Conservation (phyloP, 2,113 vertebrate species). For the Otis tarda region DNA sequence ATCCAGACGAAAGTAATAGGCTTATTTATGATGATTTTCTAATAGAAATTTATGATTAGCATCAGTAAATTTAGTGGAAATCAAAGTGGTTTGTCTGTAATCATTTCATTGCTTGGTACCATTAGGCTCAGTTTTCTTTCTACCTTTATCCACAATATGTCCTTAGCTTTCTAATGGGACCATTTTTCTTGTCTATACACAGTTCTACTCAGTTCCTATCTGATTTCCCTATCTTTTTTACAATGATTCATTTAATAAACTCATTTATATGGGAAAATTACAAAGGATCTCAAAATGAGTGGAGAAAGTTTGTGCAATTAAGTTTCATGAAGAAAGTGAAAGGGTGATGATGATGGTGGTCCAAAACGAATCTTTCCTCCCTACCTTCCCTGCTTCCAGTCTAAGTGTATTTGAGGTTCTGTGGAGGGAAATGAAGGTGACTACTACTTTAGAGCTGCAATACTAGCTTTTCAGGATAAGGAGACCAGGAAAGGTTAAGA, state of each 20-base stretch:
- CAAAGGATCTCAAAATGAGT: background rate
- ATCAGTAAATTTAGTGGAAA: background rate
- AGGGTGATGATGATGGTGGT: background rate
- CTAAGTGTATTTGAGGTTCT: background rate
- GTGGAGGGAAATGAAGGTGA: background rate
- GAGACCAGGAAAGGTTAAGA: background rate
- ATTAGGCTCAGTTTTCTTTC: background rate
- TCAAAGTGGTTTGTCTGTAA: background rate
- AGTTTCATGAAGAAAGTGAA: background rate
- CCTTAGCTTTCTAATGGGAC: background rate
- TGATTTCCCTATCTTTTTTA: background rate
- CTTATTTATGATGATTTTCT: background rate
- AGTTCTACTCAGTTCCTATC: background rate
- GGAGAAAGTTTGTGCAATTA: background rate
- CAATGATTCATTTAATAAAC: background rate
- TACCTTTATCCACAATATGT: background rate
- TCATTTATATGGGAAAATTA: background rate
- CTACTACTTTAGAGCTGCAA: background rate
- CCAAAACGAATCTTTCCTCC: background rate
- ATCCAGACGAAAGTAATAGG: background rate
- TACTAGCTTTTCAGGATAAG: background rate
- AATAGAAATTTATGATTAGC: background rate
- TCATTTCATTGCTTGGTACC: background rate
- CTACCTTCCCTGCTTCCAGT: background rate
- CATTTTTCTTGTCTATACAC: background rate